Conservation (phyloP, 2,113 vertebrate species). For the Hyperopisus bebe region DNA sequence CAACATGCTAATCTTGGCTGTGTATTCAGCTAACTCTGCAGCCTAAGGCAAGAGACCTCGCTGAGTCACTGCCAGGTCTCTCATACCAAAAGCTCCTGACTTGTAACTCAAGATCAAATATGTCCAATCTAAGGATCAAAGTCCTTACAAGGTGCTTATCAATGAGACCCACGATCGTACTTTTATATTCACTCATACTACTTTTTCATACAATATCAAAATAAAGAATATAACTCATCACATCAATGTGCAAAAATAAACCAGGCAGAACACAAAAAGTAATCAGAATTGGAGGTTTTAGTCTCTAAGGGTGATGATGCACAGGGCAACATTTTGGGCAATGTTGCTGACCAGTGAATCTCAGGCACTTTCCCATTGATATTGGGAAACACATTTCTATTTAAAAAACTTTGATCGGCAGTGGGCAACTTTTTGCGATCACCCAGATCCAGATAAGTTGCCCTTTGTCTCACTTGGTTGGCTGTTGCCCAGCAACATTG, state of each 20-base stretch:
- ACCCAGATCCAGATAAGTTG: neutral
- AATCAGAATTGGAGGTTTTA: neutral
- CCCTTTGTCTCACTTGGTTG: neutral
- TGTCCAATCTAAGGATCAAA: neutral
- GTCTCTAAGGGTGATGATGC: neutral
- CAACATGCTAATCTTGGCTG: constrained; percentile 75
- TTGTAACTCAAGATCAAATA: neutral
- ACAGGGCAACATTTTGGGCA: neutral
- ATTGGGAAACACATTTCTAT: neutral
- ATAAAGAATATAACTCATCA: neutral
- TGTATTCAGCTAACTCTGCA: constrained; percentile 81
- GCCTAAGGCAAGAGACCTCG: constrained; percentile 55
- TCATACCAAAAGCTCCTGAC: neutral
- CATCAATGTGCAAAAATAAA: neutral
- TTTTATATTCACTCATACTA: neutral
- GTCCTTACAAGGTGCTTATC: neutral
- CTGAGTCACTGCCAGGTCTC: neutral
- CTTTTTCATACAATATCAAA: neutral
- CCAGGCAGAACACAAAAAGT: neutral
- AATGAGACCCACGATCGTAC: neutral
- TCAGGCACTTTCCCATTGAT: neutral
- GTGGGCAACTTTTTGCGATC: neutral
- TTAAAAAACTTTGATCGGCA: neutral
- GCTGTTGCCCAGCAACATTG: neutral
- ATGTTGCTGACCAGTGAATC: neutral